A percentile compares a stretch with the other conserved stretches of the same genome.
These are phyloP conservation scores for Cataglyphis livida DNA, from an alignment of 2,888 invertebrate genomes.

Conservation along the genomic window DNA sequence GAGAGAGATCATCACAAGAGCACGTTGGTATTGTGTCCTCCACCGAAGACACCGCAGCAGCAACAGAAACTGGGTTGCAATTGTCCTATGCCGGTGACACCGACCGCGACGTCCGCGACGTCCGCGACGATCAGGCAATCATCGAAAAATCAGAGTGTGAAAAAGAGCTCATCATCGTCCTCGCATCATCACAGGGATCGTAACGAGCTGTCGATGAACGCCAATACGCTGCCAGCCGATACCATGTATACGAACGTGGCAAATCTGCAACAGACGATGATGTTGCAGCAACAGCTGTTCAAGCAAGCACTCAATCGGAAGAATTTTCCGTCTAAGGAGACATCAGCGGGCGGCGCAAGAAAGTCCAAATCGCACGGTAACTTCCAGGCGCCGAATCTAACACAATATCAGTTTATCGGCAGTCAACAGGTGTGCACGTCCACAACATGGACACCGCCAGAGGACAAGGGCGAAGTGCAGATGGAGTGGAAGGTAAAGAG, in stretches of 20 bases:
- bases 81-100: slow-evolving; percentile 70
- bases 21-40: slow-evolving; percentile 81
- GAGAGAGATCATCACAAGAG: slow-evolving; percentile 85
- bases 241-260: slow-evolving; percentile 91
- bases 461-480: slow-evolving; percentile 83
- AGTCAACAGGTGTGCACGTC: slow-evolving; percentile 86
- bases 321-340: slow-evolving; percentile 75
- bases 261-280: slow-evolving; percentile 90
- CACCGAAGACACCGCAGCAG: slow-evolving; percentile 63
- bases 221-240: slow-evolving; percentile 85
- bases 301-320: slow-evolving; percentile 86
- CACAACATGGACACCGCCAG: slow-evolving; percentile 76
- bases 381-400: slow-evolving; percentile 88
- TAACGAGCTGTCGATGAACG: slow-evolving; percentile 65
- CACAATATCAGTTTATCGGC: slow-evolving; percentile 88
- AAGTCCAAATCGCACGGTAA: slow-evolving; percentile 83
- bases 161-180: slow-evolving; percentile 57
- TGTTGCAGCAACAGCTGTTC: slow-evolving; percentile 89
- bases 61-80: slow-evolving; percentile 73
- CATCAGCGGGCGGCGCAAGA: slow-evolving; percentile 60
- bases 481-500: slow-evolving; percentile 93
- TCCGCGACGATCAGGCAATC: slow-evolving; percentile 52
- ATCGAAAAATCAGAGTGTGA: slow-evolving; percentile 65
- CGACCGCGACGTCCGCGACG: slow-evolving; percentile 46
- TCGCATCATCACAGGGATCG: slow-evolving; percentile 60